These are phyloP conservation scores for Andrena bucephala DNA, from an alignment of 2,888 invertebrate genomes.

Conservation along the genomic window DNA sequence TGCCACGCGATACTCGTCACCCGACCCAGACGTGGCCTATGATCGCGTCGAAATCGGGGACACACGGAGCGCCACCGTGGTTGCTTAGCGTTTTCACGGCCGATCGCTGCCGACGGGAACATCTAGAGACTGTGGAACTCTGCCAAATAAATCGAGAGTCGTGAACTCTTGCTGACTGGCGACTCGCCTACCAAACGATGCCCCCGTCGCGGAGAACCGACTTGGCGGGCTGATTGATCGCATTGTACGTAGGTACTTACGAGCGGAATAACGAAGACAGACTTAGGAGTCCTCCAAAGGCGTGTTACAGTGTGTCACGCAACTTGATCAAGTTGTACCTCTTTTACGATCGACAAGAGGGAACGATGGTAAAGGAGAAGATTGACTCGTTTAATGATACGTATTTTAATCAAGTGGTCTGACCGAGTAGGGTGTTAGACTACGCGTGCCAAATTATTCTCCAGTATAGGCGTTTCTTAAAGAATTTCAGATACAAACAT, in stretches of 20 bases:
- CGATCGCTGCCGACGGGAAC: conserved; percentile 40
- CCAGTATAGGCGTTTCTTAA: too few species aligned
- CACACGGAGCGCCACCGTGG: conserved; percentile 34
- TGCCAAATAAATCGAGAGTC: conserved; percentile 70
- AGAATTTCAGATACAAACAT: too few species aligned
- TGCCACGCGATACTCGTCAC: conserved; percentile 65
- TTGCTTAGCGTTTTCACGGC: conserved; percentile 22
- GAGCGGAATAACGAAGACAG: conserved; percentile 13
- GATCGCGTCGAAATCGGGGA: conserved; percentile 49
- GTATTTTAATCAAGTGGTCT: too few species aligned
- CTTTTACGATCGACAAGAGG: too few species aligned
- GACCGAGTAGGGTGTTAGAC: too few species aligned
- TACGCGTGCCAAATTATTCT: too few species aligned
- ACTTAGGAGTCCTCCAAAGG: too few species aligned
- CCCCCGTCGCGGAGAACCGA: conserved; percentile 25
- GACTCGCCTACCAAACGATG: conserved; percentile 32
- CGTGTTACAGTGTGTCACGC: too few species aligned
- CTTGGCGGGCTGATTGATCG: conserved; percentile 38
- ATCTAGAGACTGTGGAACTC: conserved; percentile 68
- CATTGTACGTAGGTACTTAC: conserved; percentile 26
- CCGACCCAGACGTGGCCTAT: conserved; percentile 63
- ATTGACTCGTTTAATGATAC: too few species aligned
- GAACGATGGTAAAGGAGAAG: too few species aligned
- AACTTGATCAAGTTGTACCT: too few species aligned
- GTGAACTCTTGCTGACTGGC: conserved; percentile 38